phyloP scores from a whole-genome alignment of 2,113 vertebrate genomes.

The Kryptolebias marmoratus region DNA sequence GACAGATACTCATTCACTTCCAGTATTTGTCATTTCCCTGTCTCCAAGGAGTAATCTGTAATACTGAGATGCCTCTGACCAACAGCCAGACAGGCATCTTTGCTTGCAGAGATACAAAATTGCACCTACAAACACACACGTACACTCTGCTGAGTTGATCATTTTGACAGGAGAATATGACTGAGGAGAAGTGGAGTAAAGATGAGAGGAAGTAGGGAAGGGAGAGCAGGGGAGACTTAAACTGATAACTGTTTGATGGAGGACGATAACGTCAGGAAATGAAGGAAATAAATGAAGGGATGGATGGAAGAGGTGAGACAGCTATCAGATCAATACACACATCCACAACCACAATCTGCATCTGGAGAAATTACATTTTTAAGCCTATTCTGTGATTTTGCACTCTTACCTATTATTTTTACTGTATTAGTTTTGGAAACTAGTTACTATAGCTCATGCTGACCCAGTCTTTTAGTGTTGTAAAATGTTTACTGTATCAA shows the following conservation, averaged over 20 bases:
- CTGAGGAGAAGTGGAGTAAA: conserved; percentile 48
- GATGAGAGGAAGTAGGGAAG: conserved; percentile 44
- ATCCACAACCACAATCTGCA: conserved; percentile 75
- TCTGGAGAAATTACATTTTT: conserved; percentile 53
- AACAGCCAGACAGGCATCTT: conserved; percentile 65
- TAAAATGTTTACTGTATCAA: no score
- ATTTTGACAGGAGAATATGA: conserved; percentile 75
- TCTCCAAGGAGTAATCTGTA: conserved; percentile 68
- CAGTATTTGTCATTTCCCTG: conserved; percentile 52
- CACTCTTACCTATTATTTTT: background rate
- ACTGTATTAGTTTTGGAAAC: background rate
- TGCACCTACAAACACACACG: conserved; percentile 36
- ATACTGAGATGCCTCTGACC: conserved; percentile 57
- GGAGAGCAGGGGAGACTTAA: conserved; percentile 62
- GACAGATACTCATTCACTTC: conserved; percentile 53
- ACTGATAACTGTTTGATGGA: conserved; percentile 80
- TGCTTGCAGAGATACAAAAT: conserved; percentile 49
- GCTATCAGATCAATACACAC: conserved; percentile 73
- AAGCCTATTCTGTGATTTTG: conserved; percentile 7
- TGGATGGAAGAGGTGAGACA: conserved; percentile 49
- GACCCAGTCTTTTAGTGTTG: no score
- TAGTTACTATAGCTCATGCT: background rate
- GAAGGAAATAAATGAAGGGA: conserved; percentile 59
- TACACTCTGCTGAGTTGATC: conserved; percentile 43
- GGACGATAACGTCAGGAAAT: conserved; percentile 69